Conservation (phyloP, 2,797 vertebrate genomes). For the Glyptemys insculpta region DNA sequence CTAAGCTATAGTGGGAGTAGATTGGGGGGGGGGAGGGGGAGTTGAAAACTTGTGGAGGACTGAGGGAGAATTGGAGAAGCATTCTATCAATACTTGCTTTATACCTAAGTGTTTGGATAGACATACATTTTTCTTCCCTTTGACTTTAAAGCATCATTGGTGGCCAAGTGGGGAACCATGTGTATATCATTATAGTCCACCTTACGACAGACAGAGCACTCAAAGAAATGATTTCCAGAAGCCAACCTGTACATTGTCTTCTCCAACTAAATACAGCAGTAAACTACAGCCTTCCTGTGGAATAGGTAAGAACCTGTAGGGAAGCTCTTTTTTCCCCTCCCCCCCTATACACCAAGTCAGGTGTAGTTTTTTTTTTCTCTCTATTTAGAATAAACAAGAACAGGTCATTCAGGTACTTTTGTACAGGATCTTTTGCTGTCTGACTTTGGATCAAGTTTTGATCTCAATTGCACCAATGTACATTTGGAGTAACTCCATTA, state of each 20-base stretch:
- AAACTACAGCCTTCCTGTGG: conserved; percentile 56
- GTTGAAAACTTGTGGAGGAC: neutral
- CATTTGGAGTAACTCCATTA: neutral
- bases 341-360: neutral
- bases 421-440: neutral
- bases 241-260: conserved; percentile 25
- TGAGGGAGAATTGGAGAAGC: rapidly evolving
- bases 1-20: neutral
- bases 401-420: neutral
- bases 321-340: neutral
- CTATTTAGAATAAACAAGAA: neutral
- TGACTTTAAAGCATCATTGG: conserved; percentile 61
- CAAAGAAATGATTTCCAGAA: conserved; percentile 63
- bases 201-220: conserved; percentile 65
- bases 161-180: conserved; percentile 25
- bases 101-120: neutral
- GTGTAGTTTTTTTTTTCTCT: rapidly evolving
- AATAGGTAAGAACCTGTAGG: conserved; percentile 69
- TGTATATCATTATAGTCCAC: neutral
- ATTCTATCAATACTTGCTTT: neutral
- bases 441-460: neutral
- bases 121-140: neutral
- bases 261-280: conserved; percentile 36
- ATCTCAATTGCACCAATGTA: neutral
- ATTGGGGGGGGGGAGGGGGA: neutral